These are phyloP conservation scores for Andrena praecox DNA, from an alignment of 2,888 invertebrate genomes.

Conservation along the genomic window DNA sequence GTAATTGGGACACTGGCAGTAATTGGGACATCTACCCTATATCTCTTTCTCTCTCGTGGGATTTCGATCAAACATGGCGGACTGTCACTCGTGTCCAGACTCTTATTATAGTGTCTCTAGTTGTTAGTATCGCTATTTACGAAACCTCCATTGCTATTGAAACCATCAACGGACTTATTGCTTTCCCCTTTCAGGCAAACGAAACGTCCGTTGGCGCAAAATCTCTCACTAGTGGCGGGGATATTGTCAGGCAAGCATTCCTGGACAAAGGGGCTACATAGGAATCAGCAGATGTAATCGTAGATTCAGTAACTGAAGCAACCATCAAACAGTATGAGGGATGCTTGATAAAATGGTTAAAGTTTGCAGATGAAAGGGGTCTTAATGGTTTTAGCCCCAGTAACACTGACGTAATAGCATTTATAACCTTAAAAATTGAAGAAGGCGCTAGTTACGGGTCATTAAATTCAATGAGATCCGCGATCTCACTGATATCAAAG, in stretches of 20 bases:
- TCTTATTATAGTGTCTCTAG: too few relatives aligned
- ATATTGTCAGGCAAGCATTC: constrained; percentile 57
- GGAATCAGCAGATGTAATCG: not conserved
- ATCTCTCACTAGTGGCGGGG: constrained; percentile 54
- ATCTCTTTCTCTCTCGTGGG: too few relatives aligned
- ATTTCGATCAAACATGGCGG: too few relatives aligned
- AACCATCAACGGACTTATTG: constrained; percentile 36
- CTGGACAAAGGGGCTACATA: constrained; percentile 9
- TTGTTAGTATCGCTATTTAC: constrained; percentile 48
- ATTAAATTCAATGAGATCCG: not conserved
- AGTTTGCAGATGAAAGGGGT: constrained; percentile 7
- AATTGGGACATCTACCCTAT: too few relatives aligned
- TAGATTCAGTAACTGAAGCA: constrained; percentile 20
- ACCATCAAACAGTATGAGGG: constrained; percentile 40
- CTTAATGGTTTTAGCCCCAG: too few relatives aligned
- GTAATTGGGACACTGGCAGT: too few relatives aligned
- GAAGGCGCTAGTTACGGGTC: constrained; percentile 6
- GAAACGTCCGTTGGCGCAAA: constrained; percentile 8
- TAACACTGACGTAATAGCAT: constrained; percentile 12
- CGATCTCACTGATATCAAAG: not conserved
- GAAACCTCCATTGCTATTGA: constrained; percentile 32
- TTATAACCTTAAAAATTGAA: constrained; percentile 21
- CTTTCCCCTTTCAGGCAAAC: constrained; percentile 48
- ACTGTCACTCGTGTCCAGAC: too few relatives aligned
- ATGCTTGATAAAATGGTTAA: not conserved